Percentiles rank a stretch among this genome's conserved stretches.
Conservation (phyloP, 2,113 vertebrate genomes). For the Crotalus viridis region DNA sequence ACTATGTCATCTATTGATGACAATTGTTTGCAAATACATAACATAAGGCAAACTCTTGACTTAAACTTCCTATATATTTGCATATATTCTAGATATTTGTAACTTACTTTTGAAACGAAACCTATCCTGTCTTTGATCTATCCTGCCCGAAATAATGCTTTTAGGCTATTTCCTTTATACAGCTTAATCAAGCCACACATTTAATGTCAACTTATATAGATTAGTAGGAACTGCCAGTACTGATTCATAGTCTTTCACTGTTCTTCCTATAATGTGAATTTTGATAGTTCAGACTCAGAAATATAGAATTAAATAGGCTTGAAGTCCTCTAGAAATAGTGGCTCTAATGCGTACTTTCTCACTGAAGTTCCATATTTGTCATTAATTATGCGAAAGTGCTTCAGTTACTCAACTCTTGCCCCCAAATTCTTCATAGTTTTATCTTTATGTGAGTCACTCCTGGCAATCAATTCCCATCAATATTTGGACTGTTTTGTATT, state of each 20-base stretch:
- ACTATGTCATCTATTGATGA: not conserved
- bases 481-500: slow-evolving; percentile 64
- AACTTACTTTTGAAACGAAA: not conserved
- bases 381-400: slow-evolving; percentile 39
- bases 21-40: not conserved
- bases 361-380: slow-evolving; percentile 59
- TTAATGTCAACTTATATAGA: not conserved
- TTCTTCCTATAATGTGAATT: not conserved
- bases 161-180: not conserved
- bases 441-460: slow-evolving; percentile 59
- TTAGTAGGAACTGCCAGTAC: not conserved
- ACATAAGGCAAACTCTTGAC: not conserved
- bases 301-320: slow-evolving; percentile 27
- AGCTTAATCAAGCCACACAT: slow-evolving; percentile 3
- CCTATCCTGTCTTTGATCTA: not conserved
- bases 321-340: slow-evolving; percentile 42
- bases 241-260: not conserved
- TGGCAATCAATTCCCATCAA: slow-evolving; percentile 52
- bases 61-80: not conserved
- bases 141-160: not conserved
- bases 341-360: slow-evolving; percentile 48
- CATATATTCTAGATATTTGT: not conserved
- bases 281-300: slow-evolving; percentile 4
- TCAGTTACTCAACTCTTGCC: slow-evolving; percentile 35
- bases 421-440: slow-evolving; percentile 52